phyloP scores from a whole-genome alignment of 2,888 invertebrate genomes.

The Pyralis farinalis region DNA sequence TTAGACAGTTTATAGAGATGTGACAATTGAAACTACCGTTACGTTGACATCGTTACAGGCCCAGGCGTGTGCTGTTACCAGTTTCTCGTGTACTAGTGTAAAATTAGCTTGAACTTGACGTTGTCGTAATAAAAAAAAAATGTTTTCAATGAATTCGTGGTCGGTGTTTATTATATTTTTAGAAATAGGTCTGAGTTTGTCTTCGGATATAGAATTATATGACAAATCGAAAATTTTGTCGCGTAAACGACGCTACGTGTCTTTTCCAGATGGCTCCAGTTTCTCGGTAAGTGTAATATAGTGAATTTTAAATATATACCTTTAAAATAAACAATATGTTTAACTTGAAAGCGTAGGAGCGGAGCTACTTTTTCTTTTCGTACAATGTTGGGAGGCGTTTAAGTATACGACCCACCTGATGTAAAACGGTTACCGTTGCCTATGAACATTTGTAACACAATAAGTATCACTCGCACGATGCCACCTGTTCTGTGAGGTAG shows the following conservation, averaged over 20 bases:
- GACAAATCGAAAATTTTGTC: conserved; percentile 60
- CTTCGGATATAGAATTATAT: conserved; percentile 15
- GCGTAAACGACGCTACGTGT: conserved; percentile 82
- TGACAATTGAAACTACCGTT: conserved; percentile 17
- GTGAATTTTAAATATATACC: too few relatives aligned
- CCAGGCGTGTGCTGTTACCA: neutral
- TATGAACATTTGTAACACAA: too few relatives aligned
- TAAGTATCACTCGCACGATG: too few relatives aligned
- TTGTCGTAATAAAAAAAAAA: neutral
- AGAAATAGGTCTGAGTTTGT: conserved; percentile 18
- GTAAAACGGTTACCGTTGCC: too few relatives aligned
- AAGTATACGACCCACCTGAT: too few relatives aligned
- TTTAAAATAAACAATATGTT: too few relatives aligned
- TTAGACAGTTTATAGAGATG: conserved; percentile 3
- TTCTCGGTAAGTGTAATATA: conserved; percentile 79
- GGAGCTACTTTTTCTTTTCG: too few relatives aligned
- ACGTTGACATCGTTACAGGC: conserved; percentile 6
- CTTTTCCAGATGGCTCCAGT: conserved; percentile 86
- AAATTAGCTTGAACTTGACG: neutral
- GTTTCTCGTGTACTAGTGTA: neutral
- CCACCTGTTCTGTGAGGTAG: too few relatives aligned
- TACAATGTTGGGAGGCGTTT: too few relatives aligned
- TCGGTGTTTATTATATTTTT: conserved; percentile 13
- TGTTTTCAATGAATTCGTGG: neutral
- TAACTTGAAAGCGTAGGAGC: too few relatives aligned